Percentiles rank a stretch among this genome's conserved stretches.
phyloP scores from a whole-genome alignment of 2,888 invertebrate species.

The Meliscaeva auricollis region DNA sequence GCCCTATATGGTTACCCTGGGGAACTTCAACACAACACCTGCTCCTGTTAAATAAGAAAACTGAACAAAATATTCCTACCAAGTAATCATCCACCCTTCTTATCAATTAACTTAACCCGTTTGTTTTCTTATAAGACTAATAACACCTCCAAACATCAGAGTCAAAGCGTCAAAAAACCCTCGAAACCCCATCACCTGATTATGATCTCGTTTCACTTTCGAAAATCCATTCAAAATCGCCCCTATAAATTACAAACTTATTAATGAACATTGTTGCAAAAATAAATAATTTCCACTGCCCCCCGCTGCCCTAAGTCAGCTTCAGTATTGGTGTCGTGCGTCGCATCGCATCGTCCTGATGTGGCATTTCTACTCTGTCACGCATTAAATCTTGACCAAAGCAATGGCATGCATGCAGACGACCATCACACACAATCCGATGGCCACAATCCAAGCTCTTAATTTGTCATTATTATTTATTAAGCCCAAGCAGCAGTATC shows the following conservation, averaged over 20 bases:
- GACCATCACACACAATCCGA: constrained; percentile 16
- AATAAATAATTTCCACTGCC: constrained; percentile 11
- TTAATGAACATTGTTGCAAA: constrained; percentile 72
- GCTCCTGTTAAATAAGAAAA: too few species aligned
- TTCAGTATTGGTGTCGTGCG: not conserved
- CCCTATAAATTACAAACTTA: constrained; percentile 73
- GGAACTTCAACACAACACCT: too few species aligned
- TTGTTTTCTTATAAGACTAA: too few species aligned
- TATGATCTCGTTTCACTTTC: constrained; percentile 55
- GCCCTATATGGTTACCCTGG: too few species aligned
- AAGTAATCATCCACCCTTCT: too few species aligned
- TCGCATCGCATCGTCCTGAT: not conserved
- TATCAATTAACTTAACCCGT: too few species aligned
- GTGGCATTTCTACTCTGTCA: constrained; percentile 16
- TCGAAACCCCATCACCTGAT: constrained; percentile 49
- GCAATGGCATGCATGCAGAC: constrained; percentile 1
- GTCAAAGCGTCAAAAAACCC: constrained; percentile 9
- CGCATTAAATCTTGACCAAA: constrained; percentile 51
- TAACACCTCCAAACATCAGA: constrained; percentile 15
- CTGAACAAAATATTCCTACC: too few species aligned
- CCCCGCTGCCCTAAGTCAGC: too few species aligned
- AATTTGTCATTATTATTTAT: constrained; percentile 77
- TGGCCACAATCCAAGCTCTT: constrained; percentile 64
- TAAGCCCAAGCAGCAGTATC: constrained; percentile 52
- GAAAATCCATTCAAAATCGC: constrained; percentile 65